These are phyloP conservation scores for Mythimna ferrago DNA, from an alignment of 2,888 invertebrate species.

Conservation along the genomic window DNA sequence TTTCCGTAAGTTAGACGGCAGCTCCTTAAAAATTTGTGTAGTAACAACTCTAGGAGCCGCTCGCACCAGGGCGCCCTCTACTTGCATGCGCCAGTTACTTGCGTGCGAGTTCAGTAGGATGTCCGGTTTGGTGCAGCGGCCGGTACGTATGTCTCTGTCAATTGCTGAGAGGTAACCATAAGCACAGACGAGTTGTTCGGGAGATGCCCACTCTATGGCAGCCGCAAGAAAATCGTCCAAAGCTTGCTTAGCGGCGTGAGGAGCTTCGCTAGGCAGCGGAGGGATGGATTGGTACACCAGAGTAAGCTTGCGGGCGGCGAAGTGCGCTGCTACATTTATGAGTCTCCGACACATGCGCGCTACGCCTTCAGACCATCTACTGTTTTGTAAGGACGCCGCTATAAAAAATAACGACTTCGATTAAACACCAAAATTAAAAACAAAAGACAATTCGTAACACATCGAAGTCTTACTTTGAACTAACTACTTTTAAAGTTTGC, in stretches of 20 bases:
- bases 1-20: slow-evolving; percentile 79
- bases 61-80: slow-evolving; percentile 79
- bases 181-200: slow-evolving; percentile 96
- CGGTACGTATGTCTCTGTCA: slow-evolving; percentile 69
- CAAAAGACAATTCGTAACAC: not conserved
- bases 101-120: slow-evolving; percentile 72
- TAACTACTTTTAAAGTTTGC: not conserved
- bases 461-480: not conserved
- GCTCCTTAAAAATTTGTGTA: slow-evolving; percentile 79
- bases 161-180: slow-evolving; percentile 89
- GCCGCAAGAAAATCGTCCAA: slow-evolving; percentile 95
- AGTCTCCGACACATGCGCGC: slow-evolving; percentile 95
- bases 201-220: slow-evolving; percentile 94
- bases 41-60: slow-evolving; percentile 78
- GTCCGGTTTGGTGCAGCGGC: slow-evolving; percentile 73
- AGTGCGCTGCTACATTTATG: slow-evolving; percentile 95
- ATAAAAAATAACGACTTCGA: slow-evolving; percentile 43
- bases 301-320: slow-evolving; percentile 94
- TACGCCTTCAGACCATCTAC: slow-evolving; percentile 96
- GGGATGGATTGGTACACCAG: slow-evolving; percentile 94
- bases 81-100: slow-evolving; percentile 76
- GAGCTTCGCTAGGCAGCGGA: slow-evolving; percentile 65
- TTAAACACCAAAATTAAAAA: not conserved
- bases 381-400: slow-evolving; percentile 93
- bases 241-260: slow-evolving; percentile 73